A percentile compares a stretch with the other conserved stretches of the same genome.
phyloP scores from a whole-genome alignment of 2,888 invertebrate species.

The Trissolcus brochymenae region DNA sequence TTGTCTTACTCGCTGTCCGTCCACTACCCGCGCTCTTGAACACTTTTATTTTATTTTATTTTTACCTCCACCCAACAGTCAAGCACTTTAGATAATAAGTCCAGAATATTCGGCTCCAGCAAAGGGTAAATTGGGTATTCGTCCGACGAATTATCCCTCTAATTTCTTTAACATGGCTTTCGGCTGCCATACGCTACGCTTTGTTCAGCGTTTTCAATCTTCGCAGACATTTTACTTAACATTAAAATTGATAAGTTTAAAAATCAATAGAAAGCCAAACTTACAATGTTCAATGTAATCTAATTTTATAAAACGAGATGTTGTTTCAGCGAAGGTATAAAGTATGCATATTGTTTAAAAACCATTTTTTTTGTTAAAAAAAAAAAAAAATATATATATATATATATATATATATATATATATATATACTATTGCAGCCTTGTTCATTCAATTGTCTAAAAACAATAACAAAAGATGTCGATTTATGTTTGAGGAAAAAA shows the following conservation, averaged over 20 bases:
- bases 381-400: too few species aligned
- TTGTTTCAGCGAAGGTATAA: too few species aligned
- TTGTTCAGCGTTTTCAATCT: constrained; percentile 56
- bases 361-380: too few species aligned
- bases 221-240: constrained; percentile 51
- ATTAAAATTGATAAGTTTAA: constrained; percentile 40
- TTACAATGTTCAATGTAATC: background rate
- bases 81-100: constrained; percentile 77
- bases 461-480: too few species aligned
- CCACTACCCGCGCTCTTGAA: constrained; percentile 41
- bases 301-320: too few species aligned
- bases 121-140: constrained; percentile 76
- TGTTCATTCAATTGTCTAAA: too few species aligned
- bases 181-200: constrained; percentile 54
- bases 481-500: constrained; percentile 15
- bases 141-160: constrained; percentile 76
- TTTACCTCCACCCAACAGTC: constrained; percentile 58
- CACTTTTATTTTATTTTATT: constrained; percentile 58
- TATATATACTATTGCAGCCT: too few species aligned
- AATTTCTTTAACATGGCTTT: constrained; percentile 79
- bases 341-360: too few species aligned
- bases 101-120: constrained; percentile 67
- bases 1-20: constrained; percentile 60
- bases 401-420: too few species aligned
- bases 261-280: background rate